Conservation (phyloP, 2,888 invertebrate genomes). For the Coremacera marginata region DNA sequence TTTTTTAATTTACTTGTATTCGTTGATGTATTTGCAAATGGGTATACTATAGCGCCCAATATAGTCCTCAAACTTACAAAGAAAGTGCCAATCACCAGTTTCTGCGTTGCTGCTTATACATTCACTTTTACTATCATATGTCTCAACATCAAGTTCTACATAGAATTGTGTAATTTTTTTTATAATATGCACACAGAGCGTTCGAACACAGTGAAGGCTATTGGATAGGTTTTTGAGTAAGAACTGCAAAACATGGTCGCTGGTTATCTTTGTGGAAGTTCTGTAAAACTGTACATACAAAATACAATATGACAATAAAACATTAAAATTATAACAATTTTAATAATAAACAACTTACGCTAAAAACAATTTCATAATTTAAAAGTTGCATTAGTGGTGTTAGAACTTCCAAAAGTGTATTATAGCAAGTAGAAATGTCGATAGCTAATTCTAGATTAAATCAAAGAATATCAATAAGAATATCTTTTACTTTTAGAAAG, state of each 20-base stretch:
- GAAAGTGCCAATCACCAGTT: slow-evolving; percentile 61
- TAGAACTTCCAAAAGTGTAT: slow-evolving; percentile 56
- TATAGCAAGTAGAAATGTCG: slow-evolving; percentile 46
- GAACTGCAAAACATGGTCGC: slow-evolving; percentile 62
- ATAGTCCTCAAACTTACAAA: slow-evolving; percentile 62
- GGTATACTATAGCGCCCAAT: slow-evolving; percentile 59
- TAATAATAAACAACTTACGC: slow-evolving; percentile 48
- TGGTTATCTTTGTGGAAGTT: slow-evolving; percentile 54
- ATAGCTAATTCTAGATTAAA: slow-evolving; percentile 25
- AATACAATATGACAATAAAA: slow-evolving; percentile 1
- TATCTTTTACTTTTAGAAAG: background rate
- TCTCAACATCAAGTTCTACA: slow-evolving; percentile 62
- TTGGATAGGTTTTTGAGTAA: slow-evolving; percentile 61
- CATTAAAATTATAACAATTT: background rate
- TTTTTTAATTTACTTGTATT: slow-evolving; percentile 58
- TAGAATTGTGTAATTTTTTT: slow-evolving; percentile 59
- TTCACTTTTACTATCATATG: slow-evolving; percentile 59
- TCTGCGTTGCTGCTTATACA: slow-evolving; percentile 44
- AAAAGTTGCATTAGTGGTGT: slow-evolving; percentile 56
- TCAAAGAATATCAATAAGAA: background rate
- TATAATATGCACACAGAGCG: slow-evolving; percentile 57
- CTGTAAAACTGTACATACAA: slow-evolving; percentile 58
- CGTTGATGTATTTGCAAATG: slow-evolving; percentile 60
- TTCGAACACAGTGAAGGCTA: slow-evolving; percentile 55
- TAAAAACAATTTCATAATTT: slow-evolving; percentile 60